Base-by-base conservation (phyloP, 2,797 vertebrate genomes). In the Petrocephalus schoutedeni region DNA sequence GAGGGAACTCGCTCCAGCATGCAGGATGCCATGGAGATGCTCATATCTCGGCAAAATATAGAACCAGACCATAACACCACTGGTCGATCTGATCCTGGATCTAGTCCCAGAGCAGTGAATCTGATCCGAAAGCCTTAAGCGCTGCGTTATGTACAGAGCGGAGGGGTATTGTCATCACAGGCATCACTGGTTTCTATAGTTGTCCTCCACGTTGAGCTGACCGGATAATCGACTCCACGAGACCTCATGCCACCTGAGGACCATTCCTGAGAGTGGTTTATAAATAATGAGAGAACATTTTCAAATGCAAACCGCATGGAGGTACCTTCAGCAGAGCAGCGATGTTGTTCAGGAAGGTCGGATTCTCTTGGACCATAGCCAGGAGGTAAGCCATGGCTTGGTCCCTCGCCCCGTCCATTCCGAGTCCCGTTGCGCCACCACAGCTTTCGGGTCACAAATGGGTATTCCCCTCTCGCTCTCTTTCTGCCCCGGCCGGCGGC, bases 301-400 rank as follows among this genome's bases (percentile, higher is more conserved):
- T 41, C 28, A 53, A 83, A 83, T 53, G 28, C 12, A 32, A 14
- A 67, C 64, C 28, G 64, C 12, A 32, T 12, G 12, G 9, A 64
- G 21, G 9, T 86, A 88, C 64, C 88, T 88, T 88, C 83, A 16
- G n/a, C 21, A 80, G 32, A 64, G 53, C 36, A n/a, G 32, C 19
- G n/a, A 86, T 2, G 64, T 88, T 86, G 83, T 53, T 77, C 32
- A 86, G 51, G 51, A 86, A 74, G 19, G 51, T 28, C 19, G 64
- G 64, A n/a, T 77, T 58, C 84, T 86, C 51, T 64, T 59, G 64
- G 36, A 88, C 61, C 77, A 77, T 64, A 57, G 61, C 10, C 54
- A 77, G 88, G n/a, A 77, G 36, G 53, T 28, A 80, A 58, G 61
- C n/a, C 67, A 49, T 10, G n/a, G 64, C 84, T 53, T 58, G 28